phyloP scores from a whole-genome alignment of 2,888 invertebrate species.

The Lochmaea capreae region DNA sequence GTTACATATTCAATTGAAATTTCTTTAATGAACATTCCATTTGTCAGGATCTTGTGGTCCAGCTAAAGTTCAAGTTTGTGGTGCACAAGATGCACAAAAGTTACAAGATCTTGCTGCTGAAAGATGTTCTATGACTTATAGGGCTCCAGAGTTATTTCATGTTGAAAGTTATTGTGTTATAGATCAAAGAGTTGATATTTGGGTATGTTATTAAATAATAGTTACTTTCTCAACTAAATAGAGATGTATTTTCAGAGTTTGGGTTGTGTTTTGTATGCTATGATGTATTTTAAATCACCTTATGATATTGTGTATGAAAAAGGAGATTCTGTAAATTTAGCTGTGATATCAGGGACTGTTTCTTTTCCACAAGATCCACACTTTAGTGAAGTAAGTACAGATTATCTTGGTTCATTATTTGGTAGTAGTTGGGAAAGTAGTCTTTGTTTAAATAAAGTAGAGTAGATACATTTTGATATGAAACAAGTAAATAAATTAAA shows the following conservation, averaged over 20 bases:
- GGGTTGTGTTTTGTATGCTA: conserved; percentile 86
- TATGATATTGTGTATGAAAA: conserved; percentile 86
- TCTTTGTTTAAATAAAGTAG: no score
- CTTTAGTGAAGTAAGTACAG: conserved; percentile 69
- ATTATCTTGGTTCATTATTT: conserved; percentile 11
- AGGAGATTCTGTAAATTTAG: conserved; percentile 88
- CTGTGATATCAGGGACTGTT: conserved; percentile 81
- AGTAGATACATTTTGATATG: no score
- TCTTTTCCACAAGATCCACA: conserved; percentile 77
- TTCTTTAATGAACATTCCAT: neutral
- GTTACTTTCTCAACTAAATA: no score
- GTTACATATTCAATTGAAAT: neutral
- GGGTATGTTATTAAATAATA: conserved; percentile 69
- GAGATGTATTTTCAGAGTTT: conserved; percentile 72
- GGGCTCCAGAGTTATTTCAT: conserved; percentile 89
- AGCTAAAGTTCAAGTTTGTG: conserved; percentile 74
- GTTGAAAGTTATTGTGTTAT: conserved; percentile 84
- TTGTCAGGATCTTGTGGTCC: conserved; percentile 73
- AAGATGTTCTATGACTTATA: conserved; percentile 87
- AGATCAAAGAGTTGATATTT: conserved; percentile 88
- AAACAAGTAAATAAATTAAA: no score
- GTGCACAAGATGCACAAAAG: conserved; percentile 76
- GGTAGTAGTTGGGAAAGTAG: no score
- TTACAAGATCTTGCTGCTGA: conserved; percentile 86
- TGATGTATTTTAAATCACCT: conserved; percentile 87